Percentiles rank a stretch among this genome's conserved stretches.
phyloP scores from a whole-genome alignment of 2,797 vertebrate genomes.

The Acestrorhynchus altus region DNA sequence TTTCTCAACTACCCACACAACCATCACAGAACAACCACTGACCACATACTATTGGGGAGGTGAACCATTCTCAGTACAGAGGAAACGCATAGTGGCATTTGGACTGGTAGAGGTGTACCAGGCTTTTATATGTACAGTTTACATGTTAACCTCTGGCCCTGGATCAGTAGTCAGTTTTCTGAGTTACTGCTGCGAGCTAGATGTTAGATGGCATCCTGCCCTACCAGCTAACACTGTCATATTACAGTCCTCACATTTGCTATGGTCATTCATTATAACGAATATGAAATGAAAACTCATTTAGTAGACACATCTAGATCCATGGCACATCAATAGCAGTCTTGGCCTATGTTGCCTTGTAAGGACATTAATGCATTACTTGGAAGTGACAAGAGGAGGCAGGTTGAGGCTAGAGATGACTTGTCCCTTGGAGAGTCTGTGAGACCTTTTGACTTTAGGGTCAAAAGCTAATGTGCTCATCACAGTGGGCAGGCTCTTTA shows the following conservation, averaged over 20 bases:
- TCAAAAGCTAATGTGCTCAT: slow-evolving; percentile 36
- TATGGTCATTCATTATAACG: not conserved
- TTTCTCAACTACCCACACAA: not conserved
- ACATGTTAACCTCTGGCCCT: too few species aligned
- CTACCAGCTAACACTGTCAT: too few species aligned
- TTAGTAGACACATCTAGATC: not conserved
- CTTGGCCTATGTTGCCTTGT: not conserved
- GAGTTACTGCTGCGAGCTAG: too few species aligned
- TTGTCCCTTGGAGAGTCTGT: slow-evolving; percentile 25
- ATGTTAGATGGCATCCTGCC: too few species aligned
- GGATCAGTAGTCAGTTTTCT: too few species aligned
- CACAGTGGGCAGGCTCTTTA: slow-evolving; percentile 58
- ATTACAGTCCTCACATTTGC: not conserved
- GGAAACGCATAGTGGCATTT: too few species aligned
- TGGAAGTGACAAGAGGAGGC: slow-evolving; percentile 46
- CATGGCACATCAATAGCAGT: not conserved
- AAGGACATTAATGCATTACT: slow-evolving; percentile 34
- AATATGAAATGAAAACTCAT: not conserved
- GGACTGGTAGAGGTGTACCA: too few species aligned
- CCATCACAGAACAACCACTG: too few species aligned
- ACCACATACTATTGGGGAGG: too few species aligned
- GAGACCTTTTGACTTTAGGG: slow-evolving; percentile 48
- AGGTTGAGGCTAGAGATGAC: slow-evolving; percentile 39
- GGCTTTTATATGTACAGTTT: too few species aligned
- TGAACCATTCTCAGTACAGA: too few species aligned